phyloP scores from a whole-genome alignment of 2,797 vertebrate species.

The Acrossocheilus wenchowensis region DNA sequence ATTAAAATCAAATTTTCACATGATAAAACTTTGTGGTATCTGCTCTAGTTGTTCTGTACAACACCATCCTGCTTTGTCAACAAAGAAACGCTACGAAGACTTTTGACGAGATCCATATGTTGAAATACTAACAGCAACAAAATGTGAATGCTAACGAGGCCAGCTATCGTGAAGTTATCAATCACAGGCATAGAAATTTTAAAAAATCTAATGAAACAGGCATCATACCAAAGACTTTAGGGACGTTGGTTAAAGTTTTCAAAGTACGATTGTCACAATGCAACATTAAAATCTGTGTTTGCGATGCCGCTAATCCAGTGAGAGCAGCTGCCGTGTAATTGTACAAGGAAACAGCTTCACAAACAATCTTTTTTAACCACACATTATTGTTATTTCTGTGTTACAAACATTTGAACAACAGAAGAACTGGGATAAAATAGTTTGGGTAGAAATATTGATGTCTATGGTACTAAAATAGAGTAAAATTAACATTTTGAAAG shows the following conservation, averaged over 20 bases:
- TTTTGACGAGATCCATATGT: slow-evolving; percentile 46
- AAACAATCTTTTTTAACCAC: background rate
- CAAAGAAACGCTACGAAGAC: slow-evolving; percentile 4
- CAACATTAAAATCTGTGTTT: background rate
- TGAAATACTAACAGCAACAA: background rate
- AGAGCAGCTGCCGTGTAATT: background rate
- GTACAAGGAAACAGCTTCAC: too few relatives aligned
- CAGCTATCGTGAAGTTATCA: slow-evolving; percentile 35
- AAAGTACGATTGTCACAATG: background rate
- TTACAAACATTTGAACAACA: background rate
- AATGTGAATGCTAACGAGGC: slow-evolving; percentile 61
- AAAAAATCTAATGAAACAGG: background rate
- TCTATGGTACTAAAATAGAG: background rate
- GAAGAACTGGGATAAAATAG: background rate
- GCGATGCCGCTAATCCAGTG: background rate
- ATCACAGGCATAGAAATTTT: background rate
- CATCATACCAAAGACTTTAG: background rate
- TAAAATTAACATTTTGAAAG: background rate
- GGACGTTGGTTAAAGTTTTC: background rate
- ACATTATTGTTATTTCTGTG: background rate
- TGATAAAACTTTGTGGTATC: slow-evolving; percentile 41
- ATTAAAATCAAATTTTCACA: slow-evolving; percentile 8
- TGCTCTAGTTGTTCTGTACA: background rate
- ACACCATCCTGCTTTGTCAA: slow-evolving; percentile 31
- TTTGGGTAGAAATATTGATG: background rate